Percentiles rank a stretch among this genome's conserved stretches.
These are phyloP conservation scores for Otocyon megalotis DNA, from an alignment of 2,113 vertebrate genomes.

Conservation along the genomic window DNA sequence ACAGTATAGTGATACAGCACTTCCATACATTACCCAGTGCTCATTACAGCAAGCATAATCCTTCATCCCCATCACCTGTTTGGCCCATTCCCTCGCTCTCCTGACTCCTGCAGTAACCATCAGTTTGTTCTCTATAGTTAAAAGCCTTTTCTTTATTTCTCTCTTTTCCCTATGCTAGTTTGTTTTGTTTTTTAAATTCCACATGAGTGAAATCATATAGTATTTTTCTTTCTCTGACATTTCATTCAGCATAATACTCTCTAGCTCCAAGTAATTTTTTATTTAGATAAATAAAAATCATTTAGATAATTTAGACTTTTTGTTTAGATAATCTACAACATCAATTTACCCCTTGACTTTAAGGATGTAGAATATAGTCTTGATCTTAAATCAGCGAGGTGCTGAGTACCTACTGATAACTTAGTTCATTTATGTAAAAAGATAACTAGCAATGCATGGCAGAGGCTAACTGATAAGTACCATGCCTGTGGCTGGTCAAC, in stretches of 20 bases:
- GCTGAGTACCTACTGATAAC: background rate
- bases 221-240: background rate
- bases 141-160: background rate
- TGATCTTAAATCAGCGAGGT: background rate
- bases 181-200: background rate
- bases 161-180: background rate
- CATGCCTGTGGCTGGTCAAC: background rate
- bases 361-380: background rate
- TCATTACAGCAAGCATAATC: background rate
- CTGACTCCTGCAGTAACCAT: background rate
- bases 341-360: background rate
- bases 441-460: background rate
- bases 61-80: background rate
- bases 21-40: background rate
- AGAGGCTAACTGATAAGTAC: background rate
- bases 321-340: background rate
- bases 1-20: background rate
- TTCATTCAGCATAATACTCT: background rate
- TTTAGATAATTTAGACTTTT: background rate
- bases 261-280: background rate
- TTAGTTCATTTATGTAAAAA: background rate
- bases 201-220: background rate
- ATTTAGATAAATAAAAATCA: background rate
- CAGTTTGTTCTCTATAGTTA: background rate
- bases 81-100: background rate